phyloP scores from a whole-genome alignment of 2,888 invertebrate genomes.

The Bellardia pandia region DNA sequence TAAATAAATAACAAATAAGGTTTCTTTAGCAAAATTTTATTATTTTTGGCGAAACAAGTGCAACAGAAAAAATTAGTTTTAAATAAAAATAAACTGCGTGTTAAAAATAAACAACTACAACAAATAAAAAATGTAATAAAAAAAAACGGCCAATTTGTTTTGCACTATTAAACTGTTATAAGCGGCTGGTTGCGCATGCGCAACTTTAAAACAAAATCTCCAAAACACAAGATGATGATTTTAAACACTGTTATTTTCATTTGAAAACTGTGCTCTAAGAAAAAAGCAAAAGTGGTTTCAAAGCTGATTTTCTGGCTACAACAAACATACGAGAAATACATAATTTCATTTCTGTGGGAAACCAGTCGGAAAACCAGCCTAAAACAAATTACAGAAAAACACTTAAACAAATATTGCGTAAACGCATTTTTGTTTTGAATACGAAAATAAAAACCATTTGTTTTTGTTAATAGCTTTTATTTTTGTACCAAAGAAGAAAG shows the following conservation, averaged over 20 bases:
- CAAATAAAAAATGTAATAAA: constrained; percentile 39
- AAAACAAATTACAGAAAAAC: constrained; percentile 24
- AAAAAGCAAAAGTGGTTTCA: constrained; percentile 68
- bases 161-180: constrained; percentile 71
- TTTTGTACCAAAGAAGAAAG: constrained; percentile 15
- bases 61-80: not conserved
- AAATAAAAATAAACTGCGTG: constrained; percentile 29
- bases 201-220: constrained; percentile 24
- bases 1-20: constrained; percentile 4
- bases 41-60: not conserved
- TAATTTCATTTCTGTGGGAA: constrained; percentile 10
- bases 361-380: constrained; percentile 23
- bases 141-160: constrained; percentile 57
- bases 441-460: not conserved
- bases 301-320: constrained; percentile 18
- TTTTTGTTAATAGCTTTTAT: not conserved
- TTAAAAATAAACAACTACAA: constrained; percentile 11
- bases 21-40: not conserved
- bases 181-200: constrained; percentile 61
- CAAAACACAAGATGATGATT: not conserved
- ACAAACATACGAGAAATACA: constrained; percentile 7
- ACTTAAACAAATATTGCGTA: constrained; percentile 51
- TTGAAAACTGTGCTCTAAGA: constrained; percentile 40
- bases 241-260: constrained; percentile 48
- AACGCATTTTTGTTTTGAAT: constrained; percentile 44